A percentile compares a stretch with the other conserved stretches of the same genome.
These are phyloP conservation scores for Rhinella marina DNA, from an alignment of 2,797 vertebrate species.

Conservation along the genomic window DNA sequence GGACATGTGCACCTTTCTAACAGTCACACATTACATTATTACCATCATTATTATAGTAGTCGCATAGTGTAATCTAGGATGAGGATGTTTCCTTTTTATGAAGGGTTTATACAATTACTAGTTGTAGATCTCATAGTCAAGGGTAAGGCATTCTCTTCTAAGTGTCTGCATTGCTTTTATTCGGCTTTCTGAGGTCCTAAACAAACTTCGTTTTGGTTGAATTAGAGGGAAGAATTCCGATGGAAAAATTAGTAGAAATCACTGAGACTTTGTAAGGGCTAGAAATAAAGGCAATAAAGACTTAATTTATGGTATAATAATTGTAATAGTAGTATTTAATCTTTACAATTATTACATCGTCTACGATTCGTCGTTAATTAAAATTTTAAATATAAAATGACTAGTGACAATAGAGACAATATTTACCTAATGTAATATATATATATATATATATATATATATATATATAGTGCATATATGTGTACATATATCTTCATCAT, in stretches of 20 bases:
- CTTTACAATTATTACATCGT: too few species aligned
- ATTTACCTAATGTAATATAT: not conserved
- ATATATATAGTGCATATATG: too few species aligned
- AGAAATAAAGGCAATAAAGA: too few species aligned
- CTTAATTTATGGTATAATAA: not conserved
- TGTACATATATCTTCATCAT: too few species aligned
- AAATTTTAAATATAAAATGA: too few species aligned
- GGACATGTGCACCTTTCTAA: not conserved
- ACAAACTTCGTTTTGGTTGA: constrained; percentile 35
- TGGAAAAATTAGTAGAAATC: not conserved
- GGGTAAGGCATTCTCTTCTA: not conserved
- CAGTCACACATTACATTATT: not conserved
- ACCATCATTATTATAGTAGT: too few species aligned
- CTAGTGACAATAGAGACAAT: too few species aligned
- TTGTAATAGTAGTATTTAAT: not conserved
- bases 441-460: not conserved
- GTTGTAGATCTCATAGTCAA: not conserved
- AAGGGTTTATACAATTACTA: not conserved
- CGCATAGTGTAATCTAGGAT: too few species aligned
- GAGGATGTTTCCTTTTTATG: too few species aligned
- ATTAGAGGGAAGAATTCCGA: constrained; percentile 21
- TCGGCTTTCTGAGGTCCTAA: constrained; percentile 7
- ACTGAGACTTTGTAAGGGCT: not conserved
- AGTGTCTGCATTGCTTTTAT: not conserved
- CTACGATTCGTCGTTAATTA: too few species aligned